Evolutionary conservation across 2,113 vertebrate species (phyloP), one percentile per base, ranked within the genome.

Genomic region (Rhinoderma darwinii): DNA sequence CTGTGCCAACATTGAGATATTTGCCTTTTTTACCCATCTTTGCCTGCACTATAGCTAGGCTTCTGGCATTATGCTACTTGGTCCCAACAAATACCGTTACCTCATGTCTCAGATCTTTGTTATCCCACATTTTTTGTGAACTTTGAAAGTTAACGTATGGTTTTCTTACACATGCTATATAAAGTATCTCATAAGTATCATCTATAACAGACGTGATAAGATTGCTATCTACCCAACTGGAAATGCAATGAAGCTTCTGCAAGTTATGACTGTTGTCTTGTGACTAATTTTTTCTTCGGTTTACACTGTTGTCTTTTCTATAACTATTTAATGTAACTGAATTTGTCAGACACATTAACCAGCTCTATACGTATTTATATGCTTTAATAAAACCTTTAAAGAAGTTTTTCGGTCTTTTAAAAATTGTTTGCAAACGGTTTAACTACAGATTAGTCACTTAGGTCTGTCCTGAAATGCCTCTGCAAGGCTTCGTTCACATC

Each of bases 261-360:
- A 27, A 27, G 11, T 10, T 81, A 17, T 81, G 78, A 61, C 54
- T 22, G 39, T 61, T 81, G 35, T 43, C 78, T 80, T 79, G 47
- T 79, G 51, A 59, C 50, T n/a, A n/a, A 14, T n/a, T 80, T 10
- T 50, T 77, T 18, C 30, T 51, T 30, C 20, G 25, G 37, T 5
- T 22, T 43, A 30, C 5, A 30, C 1, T 17, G 32, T 35, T 77
- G 44, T 37, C 20, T 79, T 1, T 12, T 54, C 32, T 54, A n/a
- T 37, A 15, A 47, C 43, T 44, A 30, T 50, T 35, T 78, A 2
- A 17, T 22, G 47, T 32, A 35, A 20, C 50, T 32, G 30, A 51
- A 54, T 14, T 47, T 17, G 27, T 3, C 75, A 51, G 14, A n/a
- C 41, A 35, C 6, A 51, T 47, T 17, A 3, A 1, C 18, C 11